phyloP scores from a whole-genome alignment of 1,140 invertebrate genomes.

The Myzus persicae region DNA sequence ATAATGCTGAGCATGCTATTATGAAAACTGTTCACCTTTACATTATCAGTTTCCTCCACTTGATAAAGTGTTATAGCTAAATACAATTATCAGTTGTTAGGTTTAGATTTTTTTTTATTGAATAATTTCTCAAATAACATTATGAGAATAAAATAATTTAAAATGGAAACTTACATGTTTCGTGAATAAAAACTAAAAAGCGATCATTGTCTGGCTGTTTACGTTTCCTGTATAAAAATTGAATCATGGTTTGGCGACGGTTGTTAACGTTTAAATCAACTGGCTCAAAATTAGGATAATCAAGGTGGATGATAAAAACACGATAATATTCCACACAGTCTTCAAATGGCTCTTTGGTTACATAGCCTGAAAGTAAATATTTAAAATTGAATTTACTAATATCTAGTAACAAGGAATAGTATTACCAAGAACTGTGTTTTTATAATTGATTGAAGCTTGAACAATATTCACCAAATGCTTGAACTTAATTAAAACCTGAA shows the following conservation, averaged over 20 bases:
- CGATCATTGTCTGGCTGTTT: slow-evolving; percentile 48
- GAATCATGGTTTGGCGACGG: slow-evolving; percentile 45
- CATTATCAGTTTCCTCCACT: slow-evolving; percentile 45
- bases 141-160: not conserved
- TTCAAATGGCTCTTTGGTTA: slow-evolving; percentile 48
- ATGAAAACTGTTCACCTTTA: slow-evolving; percentile 40
- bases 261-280: slow-evolving; percentile 28
- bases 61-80: slow-evolving; percentile 56
- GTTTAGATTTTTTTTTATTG: not conserved
- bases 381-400: not conserved
- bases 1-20: slow-evolving; percentile 31
- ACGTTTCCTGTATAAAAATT: slow-evolving; percentile 53
- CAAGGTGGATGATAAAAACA: slow-evolving; percentile 27
- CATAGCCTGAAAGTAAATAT: slow-evolving; percentile 18
- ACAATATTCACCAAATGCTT: slow-evolving; percentile 41
- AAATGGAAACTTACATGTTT: slow-evolving; percentile 53
- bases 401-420: not conserved
- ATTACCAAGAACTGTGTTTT: slow-evolving; percentile 53
- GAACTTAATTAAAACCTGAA: slow-evolving; percentile 41
- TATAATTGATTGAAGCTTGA: slow-evolving; percentile 52
- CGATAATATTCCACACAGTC: slow-evolving; percentile 38
- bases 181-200: slow-evolving; percentile 52
- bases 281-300: slow-evolving; percentile 13
- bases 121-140: not conserved
- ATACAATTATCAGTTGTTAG: not conserved